Base-by-base conservation (phyloP, 2,888 invertebrate genomes). In the Anagyrus pseudococci region DNA sequence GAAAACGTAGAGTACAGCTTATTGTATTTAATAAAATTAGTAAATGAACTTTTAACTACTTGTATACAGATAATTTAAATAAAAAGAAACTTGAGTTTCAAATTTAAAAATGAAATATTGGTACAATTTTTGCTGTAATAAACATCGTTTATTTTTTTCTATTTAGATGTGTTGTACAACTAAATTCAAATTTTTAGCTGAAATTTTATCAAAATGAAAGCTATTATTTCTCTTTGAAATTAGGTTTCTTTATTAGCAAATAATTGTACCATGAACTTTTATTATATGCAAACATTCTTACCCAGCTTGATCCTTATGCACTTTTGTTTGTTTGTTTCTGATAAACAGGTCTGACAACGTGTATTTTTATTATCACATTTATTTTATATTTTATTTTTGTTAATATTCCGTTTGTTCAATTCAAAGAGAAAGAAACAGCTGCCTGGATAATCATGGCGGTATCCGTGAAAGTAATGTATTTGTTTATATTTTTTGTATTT, bases 401-500 rank as follows among this genome's bases (percentile, higher is more conserved):
- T 65, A 67, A 74, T 74, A 74, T 70, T 66, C 63, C 53, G 57
- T 64, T 55, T 65, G 69, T 69, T 64, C 64, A 67, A 71, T 70
- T 60, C 67, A 71, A 65, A 69, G 67, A 71, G 72, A 63, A 70
- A 62, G 69, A 68, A 70, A 70, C 68, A 70, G 63, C 61, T 69
- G 69, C 67, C 62, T 64, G 62, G 70, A 67, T 70, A 71, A 69
- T 68, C 66, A 70, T 73, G 73, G 71, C 70, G 50, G 62, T 69
- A 61, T 58, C 65, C 68, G 67, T 69, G 70, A 72, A 71, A 79
- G 80, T 80, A 79, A 79, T 77, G 74, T 69, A 74, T 80, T 80
- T 80, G 77, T 80, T 81, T 79, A 79, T 80, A 78, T 80, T 79
- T 81, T 80, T 81, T 81, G 77, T 80, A 80, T 80, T 80, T 80